Base-by-base conservation (phyloP, 2,888 invertebrate genomes). In the Phaedon cochleariae region DNA sequence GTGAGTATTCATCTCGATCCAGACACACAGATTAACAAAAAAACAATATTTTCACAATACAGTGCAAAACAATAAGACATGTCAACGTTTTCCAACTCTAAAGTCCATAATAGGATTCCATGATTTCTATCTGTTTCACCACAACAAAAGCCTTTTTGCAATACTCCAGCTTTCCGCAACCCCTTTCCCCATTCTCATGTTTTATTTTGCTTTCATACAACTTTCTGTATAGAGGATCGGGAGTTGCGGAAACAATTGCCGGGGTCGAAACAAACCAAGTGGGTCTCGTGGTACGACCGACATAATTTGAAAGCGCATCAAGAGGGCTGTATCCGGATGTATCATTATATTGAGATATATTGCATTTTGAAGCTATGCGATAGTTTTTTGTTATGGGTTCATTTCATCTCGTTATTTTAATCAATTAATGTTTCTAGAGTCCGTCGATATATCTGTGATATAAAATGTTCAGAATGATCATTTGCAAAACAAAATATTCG, bases 191-290 rank as follows among this genome's bases (percentile, higher is more conserved):
- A 4, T 41, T 12, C 41, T 59, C 57, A 31, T 49, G 54, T 60
- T 69, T 69, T 67, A 67, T 69, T 69, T 69, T 64, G 45, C 57
- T 62, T 31, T 64, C 55, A 59, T 59, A 59, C 59, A 66, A 66
- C 69, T 69, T 69, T 67, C 68, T 41, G 15, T 15, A 41, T 51
- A 55, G 59, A 60, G 46, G 63, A 67, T 73, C 72, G 75, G 73
- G 75, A 75, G 74, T 73, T 72, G 72, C 66, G 69, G 73, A 68
- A 76, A 76, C 77, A 77, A 77, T 77, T 76, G 74, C 73, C 68
- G 68, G 71, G 71, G 67, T 65, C 69, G 26, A 64, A 73, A 73
- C 71, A 75, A 73, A 73, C 73, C 73, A 70, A 66, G 59, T 55
- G 65, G 69, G 68, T 41, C 68, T 65, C 57, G 26, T 57, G 22